A percentile compares a stretch with the other conserved stretches of the same genome.
Evolutionary conservation across 2,888 invertebrate genomes (phyloP).

Genomic region (Drosophila phalerata): DNA sequence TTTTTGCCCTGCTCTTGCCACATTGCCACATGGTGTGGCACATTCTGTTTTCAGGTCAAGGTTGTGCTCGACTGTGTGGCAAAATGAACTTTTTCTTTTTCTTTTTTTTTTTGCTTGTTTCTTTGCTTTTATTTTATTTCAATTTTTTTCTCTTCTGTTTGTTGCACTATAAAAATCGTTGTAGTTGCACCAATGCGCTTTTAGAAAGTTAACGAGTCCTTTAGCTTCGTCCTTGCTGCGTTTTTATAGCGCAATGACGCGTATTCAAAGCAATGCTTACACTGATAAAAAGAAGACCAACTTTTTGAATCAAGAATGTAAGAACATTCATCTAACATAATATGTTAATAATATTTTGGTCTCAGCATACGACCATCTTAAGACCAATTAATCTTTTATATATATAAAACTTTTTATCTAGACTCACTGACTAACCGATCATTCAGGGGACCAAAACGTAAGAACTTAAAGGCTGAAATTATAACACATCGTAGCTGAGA

Average conservation of each 20-base stretch:
- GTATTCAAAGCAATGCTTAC: slow-evolving; percentile 12
- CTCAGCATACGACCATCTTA: too few species aligned
- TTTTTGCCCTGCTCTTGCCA: slow-evolving; percentile 18
- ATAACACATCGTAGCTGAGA: too few species aligned
- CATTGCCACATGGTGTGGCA: slow-evolving; percentile 63
- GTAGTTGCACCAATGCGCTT: slow-evolving; percentile 72
- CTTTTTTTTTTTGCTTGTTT: slow-evolving; percentile 9
- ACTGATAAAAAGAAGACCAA: too few species aligned
- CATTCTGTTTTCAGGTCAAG: slow-evolving; percentile 83
- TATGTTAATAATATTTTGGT: too few species aligned
- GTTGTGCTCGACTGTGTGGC: slow-evolving; percentile 68
- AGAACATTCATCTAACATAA: too few species aligned
- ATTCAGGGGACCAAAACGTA: too few species aligned
- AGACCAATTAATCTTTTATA: too few species aligned
- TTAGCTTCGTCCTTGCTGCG: slow-evolving; percentile 56
- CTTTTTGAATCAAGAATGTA: too few species aligned
- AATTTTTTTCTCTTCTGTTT: slow-evolving; percentile 19
- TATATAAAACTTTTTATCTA: too few species aligned
- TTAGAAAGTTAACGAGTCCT: slow-evolving; percentile 70
- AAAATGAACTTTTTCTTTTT: slow-evolving; percentile 21
- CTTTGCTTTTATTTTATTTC: slow-evolving; percentile 4
- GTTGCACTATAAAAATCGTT: slow-evolving; percentile 29
- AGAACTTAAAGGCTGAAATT: too few species aligned
- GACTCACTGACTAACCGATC: too few species aligned
- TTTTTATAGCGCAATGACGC: slow-evolving; percentile 57